Base-by-base conservation (phyloP, 2,113 vertebrate genomes). In the Thryonomys swinderianus region DNA sequence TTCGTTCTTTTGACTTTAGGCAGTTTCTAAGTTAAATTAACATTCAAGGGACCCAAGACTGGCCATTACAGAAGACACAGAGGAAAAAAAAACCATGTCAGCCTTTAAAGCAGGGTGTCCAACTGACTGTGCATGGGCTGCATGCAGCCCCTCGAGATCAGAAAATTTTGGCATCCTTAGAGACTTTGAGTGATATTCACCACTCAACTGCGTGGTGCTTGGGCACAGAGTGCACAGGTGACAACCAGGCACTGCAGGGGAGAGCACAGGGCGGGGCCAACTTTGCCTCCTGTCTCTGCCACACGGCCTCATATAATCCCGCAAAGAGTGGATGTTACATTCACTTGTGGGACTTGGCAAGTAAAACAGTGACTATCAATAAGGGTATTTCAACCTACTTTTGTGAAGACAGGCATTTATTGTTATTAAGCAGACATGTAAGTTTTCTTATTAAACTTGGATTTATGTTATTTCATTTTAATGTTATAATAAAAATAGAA, bases 21-120 rank as follows among this genome's bases (percentile, higher is more conserved):
- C 12, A 78, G 25, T 81, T 94, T 87, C n/a, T 32, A 88, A 95
- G 85, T 83, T 25, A 48, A 96, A 80, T 32, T 23, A 94, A 61
- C 27, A 83, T 55, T 81, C 40, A 45, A 37, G 25, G n/a, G 40
- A 79, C 12, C 79, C 5, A 95, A 85, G 21, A 45, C 21, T 17
- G 42, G 59, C 91, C 64, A 85, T 40, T 45, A 90, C 7, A 86
- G 64, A 88, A 42, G 27, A 71, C 32, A 42, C 13, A 48, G 0
- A 45, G 0, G 16, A 59, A 71, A 14, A 69, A 80, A 48, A 0
- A n/a, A n/a, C n/a, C n/a, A 12, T 84, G 71, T 25, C 16, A 80
- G 66, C 18, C 55, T n/a, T 25, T 82, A 78, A 78, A n/a, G 23
- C 74, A 18, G 25, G 45, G 45, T 78, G 30, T 34, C 74, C 74